These are phyloP conservation scores for Aurelia sp. DNA, from an alignment of 30 jellyfish, hydroid and myxozoan species.

Conservation along the genomic window DNA sequence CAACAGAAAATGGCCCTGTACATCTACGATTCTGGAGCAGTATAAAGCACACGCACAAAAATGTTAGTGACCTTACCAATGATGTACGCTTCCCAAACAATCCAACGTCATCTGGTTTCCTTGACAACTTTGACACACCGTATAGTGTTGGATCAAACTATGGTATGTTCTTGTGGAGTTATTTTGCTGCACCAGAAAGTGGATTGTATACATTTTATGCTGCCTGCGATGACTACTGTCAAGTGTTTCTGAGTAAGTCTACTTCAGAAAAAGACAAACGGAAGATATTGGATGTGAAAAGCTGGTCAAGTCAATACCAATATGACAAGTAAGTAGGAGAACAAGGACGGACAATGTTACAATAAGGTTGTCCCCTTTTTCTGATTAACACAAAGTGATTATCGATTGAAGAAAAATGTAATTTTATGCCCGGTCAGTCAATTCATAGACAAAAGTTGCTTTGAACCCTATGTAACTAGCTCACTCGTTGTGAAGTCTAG, in stretches of 20 bases:
- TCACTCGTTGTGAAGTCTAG: too few species aligned
- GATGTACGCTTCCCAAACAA: slow-evolving; percentile 85
- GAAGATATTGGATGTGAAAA: slow-evolving; percentile 48
- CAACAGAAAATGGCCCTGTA: slow-evolving; percentile 83
- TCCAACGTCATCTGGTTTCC: slow-evolving; percentile 74
- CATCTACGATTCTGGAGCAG: slow-evolving; percentile 35
- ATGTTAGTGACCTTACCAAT: slow-evolving; percentile 29
- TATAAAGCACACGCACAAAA: background rate
- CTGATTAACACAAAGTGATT: too few species aligned
- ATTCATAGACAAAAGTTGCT: too few species aligned
- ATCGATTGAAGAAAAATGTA: too few species aligned
- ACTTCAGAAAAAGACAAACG: slow-evolving; percentile 28
- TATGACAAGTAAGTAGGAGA: slow-evolving; percentile 66
- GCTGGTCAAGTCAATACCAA: slow-evolving; percentile 51
- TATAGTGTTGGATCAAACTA: slow-evolving; percentile 53
- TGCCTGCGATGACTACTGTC: slow-evolving; percentile 83
- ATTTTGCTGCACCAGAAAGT: slow-evolving; percentile 80
- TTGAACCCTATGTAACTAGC: too few species aligned
- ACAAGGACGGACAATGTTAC: too few species aligned
- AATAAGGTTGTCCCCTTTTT: too few species aligned
- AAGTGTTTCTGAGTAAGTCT: slow-evolving; percentile 65
- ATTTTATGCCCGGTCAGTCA: too few species aligned
- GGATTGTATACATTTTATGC: slow-evolving; percentile 76
- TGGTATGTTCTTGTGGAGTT: slow-evolving; percentile 72
- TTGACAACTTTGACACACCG: slow-evolving; percentile 84